A percentile compares a stretch with the other conserved stretches of the same genome.
Evolutionary conservation across 2,888 invertebrate genomes (phyloP).

Genomic region (Stenichneumon culpator): DNA sequence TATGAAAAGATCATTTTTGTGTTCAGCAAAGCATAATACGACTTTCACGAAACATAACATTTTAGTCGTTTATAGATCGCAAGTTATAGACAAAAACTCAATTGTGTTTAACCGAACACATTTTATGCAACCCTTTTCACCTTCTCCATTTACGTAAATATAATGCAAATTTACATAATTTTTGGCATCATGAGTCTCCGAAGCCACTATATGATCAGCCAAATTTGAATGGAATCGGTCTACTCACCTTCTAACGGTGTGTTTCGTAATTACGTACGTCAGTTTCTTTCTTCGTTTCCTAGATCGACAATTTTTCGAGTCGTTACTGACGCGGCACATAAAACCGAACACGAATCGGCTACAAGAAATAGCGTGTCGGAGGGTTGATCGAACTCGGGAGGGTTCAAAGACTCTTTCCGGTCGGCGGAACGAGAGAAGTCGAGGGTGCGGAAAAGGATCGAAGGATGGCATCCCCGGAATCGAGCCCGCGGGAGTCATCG

Average conservation of each 20-base stretch:
- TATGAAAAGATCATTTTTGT: not conserved
- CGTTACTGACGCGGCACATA: not conserved
- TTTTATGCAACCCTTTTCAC: not conserved
- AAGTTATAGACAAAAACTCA: no score
- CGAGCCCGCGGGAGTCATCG: constrained; percentile 43
- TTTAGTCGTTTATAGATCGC: no score
- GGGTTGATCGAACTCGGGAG: constrained; percentile 53
- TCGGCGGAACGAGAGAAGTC: not conserved
- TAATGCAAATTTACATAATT: no score
- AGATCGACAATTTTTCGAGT: constrained; percentile 23
- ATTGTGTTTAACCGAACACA: not conserved
- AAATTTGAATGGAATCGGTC: no score
- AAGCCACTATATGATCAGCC: no score
- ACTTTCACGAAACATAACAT: not conserved
- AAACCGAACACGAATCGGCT: constrained; percentile 4
- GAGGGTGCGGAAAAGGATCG: constrained; percentile 56
- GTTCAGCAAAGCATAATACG: not conserved
- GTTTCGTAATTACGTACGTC: no score
- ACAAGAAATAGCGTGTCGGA: not conserved
- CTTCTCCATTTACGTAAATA: not conserved
- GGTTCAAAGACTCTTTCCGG: constrained; percentile 52
- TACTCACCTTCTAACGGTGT: no score
- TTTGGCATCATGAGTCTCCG: no score
- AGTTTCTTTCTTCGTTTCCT: not conserved
- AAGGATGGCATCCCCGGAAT: constrained; percentile 44